Evolutionary conservation across 2,888 invertebrate species (phyloP).

Genomic region (Dicycla oo): DNA sequence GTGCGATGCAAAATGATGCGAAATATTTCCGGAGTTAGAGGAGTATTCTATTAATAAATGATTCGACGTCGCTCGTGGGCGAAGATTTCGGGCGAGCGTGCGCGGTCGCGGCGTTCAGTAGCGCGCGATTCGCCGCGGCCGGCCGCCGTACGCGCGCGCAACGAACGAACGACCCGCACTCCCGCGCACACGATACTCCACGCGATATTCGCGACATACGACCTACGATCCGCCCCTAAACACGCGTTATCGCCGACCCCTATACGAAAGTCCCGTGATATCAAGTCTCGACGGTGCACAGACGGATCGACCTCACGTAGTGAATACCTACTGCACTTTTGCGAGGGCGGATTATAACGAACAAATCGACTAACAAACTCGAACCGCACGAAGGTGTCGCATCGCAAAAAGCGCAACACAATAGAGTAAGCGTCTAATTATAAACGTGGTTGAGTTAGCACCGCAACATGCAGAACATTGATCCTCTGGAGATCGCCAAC

Average conservation of each 20-base stretch:
- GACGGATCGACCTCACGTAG: slow-evolving; percentile 79
- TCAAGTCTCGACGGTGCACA: slow-evolving; percentile 66
- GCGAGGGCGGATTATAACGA: slow-evolving; percentile 90
- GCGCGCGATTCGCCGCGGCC: slow-evolving; percentile 90
- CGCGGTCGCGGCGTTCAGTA: slow-evolving; percentile 84
- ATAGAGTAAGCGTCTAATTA: slow-evolving; percentile 90
- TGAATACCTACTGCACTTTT: slow-evolving; percentile 77
- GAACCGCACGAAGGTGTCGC: slow-evolving; percentile 89
- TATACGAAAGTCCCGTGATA: slow-evolving; percentile 60
- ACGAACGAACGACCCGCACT: slow-evolving; percentile 91
- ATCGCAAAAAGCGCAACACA: slow-evolving; percentile 90
- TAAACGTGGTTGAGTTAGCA: slow-evolving; percentile 86
- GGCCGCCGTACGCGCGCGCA: slow-evolving; percentile 89
- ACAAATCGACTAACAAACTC: slow-evolving; percentile 89
- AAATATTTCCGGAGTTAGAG: slow-evolving; percentile 90
- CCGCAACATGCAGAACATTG: slow-evolving; percentile 91
- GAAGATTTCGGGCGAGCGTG: slow-evolving; percentile 85
- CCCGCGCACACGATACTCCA: slow-evolving; percentile 83
- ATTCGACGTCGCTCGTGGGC: slow-evolving; percentile 89
- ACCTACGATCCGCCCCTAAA: slow-evolving; percentile 79
- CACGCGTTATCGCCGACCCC: slow-evolving; percentile 61
- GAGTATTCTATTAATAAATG: slow-evolving; percentile 90
- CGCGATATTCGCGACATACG: slow-evolving; percentile 80
- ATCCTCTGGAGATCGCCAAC: slow-evolving; percentile 96
- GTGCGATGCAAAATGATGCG: slow-evolving; percentile 89